A percentile compares a stretch with the other conserved stretches of the same genome.
phyloP scores from a whole-genome alignment of 2,113 vertebrate genomes.

The Anarhynchus alexandrinus region DNA sequence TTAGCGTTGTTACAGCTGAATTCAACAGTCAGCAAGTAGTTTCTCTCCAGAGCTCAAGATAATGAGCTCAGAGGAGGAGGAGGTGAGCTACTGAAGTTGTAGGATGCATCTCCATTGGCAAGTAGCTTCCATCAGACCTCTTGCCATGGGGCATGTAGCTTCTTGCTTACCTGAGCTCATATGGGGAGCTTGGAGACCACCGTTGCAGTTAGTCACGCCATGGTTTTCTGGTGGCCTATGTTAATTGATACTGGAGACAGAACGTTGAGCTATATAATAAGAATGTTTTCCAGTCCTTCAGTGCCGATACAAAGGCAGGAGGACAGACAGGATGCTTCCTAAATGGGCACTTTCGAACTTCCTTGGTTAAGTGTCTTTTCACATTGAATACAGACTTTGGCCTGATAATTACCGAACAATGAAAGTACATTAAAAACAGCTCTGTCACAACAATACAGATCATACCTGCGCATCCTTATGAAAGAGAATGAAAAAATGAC shows the following conservation, averaged over 20 bases:
- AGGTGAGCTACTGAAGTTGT: too few relatives aligned
- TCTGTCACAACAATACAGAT: neutral
- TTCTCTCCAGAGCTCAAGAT: neutral
- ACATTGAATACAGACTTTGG: neutral
- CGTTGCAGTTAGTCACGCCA: neutral
- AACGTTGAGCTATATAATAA: neutral
- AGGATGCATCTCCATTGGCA: neutral
- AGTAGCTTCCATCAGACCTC: neutral
- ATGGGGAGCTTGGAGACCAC: neutral
- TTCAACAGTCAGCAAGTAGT: neutral
- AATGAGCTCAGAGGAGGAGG: neutral
- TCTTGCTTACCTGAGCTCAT: neutral
- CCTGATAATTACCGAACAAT: neutral
- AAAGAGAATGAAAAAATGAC: neutral
- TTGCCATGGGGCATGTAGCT: neutral
- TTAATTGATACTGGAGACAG: neutral
- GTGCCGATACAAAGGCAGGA: neutral
- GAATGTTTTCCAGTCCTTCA: neutral
- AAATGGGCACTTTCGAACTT: neutral
- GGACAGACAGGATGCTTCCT: neutral
- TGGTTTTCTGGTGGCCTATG: neutral
- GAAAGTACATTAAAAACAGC: neutral
- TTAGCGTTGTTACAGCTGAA: neutral
- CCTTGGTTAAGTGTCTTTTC: neutral
- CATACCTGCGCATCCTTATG: neutral